Conservation (phyloP, 2,888 invertebrate species). For the Gari tellinella region DNA sequence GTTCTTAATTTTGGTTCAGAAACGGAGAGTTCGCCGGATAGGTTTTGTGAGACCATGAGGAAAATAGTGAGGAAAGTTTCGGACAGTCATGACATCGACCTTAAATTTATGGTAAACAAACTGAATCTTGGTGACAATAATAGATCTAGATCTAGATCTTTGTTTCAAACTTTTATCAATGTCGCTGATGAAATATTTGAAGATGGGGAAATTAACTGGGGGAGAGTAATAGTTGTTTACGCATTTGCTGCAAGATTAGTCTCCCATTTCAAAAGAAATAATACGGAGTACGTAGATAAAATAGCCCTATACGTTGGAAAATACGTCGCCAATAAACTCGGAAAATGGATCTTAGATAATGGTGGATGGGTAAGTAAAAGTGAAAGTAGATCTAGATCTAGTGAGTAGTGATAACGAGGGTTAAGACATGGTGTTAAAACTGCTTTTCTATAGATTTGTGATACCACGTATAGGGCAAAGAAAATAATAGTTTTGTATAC, state of each 20-base stretch:
- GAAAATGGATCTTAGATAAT: constrained; percentile 80
- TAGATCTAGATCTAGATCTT: no score
- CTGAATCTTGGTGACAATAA: constrained; percentile 73
- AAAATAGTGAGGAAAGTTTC: constrained; percentile 80
- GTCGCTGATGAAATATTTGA: constrained; percentile 82
- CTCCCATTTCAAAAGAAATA: constrained; percentile 62
- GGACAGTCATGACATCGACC: constrained; percentile 78
- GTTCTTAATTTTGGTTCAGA: constrained; percentile 69
- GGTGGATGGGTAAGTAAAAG: constrained; percentile 81
- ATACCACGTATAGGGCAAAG: no score
- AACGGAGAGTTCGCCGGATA: constrained; percentile 69
- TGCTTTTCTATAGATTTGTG: no score
- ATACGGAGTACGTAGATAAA: constrained; percentile 67
- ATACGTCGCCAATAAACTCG: constrained; percentile 80
- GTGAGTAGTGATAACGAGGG: no score
- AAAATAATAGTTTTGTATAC: no score
- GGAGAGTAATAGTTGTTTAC: constrained; percentile 82
- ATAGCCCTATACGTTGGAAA: constrained; percentile 80
- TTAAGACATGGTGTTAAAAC: no score
- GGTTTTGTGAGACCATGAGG: constrained; percentile 81
- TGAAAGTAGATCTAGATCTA: no score
- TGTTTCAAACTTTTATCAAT: constrained; percentile 76
- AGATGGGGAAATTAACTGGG: constrained; percentile 83
- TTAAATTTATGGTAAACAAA: constrained; percentile 81
- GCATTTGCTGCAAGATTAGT: constrained; percentile 80